phyloP scores from a whole-genome alignment of 1,140 invertebrate species.

The Micrasema minimum region DNA sequence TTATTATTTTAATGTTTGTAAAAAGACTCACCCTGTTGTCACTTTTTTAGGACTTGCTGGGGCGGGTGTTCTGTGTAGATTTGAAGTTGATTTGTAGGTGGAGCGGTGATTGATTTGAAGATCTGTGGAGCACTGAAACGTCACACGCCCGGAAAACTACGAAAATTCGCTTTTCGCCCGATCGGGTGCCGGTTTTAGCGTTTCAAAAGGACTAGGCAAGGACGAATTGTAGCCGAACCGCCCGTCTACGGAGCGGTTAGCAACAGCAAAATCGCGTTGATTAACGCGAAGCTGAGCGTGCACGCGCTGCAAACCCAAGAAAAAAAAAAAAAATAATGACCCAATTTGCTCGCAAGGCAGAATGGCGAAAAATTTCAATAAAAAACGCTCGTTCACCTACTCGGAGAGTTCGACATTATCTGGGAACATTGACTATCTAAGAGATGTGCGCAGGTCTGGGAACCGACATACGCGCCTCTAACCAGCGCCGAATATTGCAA shows the following conservation, averaged over 20 bases:
- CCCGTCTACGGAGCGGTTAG: conserved; percentile 11
- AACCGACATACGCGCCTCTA: conserved; percentile 29
- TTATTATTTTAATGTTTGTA: conserved; percentile 5
- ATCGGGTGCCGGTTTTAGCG: neutral
- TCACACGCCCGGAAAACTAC: neutral
- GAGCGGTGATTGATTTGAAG: neutral
- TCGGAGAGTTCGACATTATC: conserved; percentile 28
- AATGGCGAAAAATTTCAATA: conserved; percentile 22
- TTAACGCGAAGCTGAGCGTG: neutral
- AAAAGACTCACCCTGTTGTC: neutral
- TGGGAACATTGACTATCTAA: conserved; percentile 39
- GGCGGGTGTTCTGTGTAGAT: neutral
- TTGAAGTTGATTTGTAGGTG: neutral
- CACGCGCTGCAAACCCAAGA: conserved; percentile 8
- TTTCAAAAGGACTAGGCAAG: neutral
- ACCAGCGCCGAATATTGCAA: conserved; percentile 6
- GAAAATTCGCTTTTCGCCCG: neutral
- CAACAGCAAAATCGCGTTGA: conserved; percentile 1
- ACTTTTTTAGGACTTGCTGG: too few species aligned
- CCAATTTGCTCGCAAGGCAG: conserved; percentile 21
- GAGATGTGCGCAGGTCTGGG: conserved; percentile 16
- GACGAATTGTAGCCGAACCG: neutral
- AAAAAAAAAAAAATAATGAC: conserved; percentile 33
- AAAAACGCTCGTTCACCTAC: conserved; percentile 14
- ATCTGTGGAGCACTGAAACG: conserved; percentile 1